Percentiles rank a stretch among this genome's conserved stretches.
These are phyloP conservation scores for Lithobates sylvaticus DNA, from an alignment of 2,797 vertebrate species.

Conservation along the genomic window DNA sequence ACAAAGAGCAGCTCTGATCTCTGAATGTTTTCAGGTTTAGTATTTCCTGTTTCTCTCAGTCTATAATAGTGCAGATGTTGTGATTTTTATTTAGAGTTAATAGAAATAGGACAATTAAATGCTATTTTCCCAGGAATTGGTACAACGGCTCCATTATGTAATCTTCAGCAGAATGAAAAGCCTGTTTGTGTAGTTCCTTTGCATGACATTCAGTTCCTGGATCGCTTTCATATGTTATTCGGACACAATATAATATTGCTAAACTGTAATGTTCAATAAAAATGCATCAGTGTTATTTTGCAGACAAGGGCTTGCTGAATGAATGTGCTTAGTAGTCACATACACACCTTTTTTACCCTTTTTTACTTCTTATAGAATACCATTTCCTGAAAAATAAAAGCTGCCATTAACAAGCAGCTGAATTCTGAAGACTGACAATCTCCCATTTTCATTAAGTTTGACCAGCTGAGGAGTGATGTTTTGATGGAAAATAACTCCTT, in stretches of 20 bases:
- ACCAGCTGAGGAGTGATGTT: too few species aligned
- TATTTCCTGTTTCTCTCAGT: conserved; percentile 13
- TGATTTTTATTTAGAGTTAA: neutral
- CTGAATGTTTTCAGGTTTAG: conserved; percentile 17
- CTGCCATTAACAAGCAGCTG: too few species aligned
- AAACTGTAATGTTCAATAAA: neutral
- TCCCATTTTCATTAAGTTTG: too few species aligned
- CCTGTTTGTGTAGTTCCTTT: neutral
- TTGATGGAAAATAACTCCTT: too few species aligned
- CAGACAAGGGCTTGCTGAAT: too few species aligned
- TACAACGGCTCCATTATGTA: conserved; percentile 1
- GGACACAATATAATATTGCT: neutral
- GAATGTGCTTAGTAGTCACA: too few species aligned
- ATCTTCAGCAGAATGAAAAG: conserved; percentile 17
- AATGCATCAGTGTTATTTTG: too few species aligned
- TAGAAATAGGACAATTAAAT: neutral
- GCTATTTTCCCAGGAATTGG: neutral
- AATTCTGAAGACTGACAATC: too few species aligned
- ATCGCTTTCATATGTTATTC: neutral
- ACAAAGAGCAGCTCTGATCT: conserved; percentile 1
- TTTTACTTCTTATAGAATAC: too few species aligned
- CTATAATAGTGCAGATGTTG: neutral
- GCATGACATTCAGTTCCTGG: neutral
- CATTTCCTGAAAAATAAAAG: too few species aligned
- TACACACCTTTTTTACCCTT: too few species aligned